phyloP scores from a whole-genome alignment of 1,140 invertebrate genomes.

The Brachionus rotundiformis region DNA sequence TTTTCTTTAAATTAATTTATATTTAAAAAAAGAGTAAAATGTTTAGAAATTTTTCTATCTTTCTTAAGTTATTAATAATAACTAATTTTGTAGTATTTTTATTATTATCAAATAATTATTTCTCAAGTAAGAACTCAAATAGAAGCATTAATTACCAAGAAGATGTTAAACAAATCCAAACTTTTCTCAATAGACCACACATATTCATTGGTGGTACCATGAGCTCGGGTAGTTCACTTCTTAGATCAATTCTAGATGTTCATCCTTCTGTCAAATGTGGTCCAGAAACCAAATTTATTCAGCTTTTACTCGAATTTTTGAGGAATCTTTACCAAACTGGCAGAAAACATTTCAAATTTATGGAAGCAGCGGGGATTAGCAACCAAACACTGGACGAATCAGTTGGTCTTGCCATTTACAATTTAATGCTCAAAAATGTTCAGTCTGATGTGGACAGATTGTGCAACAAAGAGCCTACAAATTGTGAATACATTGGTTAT shows the following conservation, averaged over 20 bases:
- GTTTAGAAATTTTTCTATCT: too few species aligned
- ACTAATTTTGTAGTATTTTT: too few species aligned
- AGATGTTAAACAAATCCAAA: not conserved
- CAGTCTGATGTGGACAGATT: not conserved
- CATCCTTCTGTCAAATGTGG: constrained; percentile 96
- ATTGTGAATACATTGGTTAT: not conserved
- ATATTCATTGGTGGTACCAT: constrained; percentile 91
- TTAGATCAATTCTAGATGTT: constrained; percentile 95
- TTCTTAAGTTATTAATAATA: too few species aligned
- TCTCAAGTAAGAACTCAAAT: not conserved
- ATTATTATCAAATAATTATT: not conserved
- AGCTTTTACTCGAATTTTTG: constrained; percentile 71
- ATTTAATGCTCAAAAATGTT: not conserved
- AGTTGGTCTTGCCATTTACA: constrained; percentile 70
- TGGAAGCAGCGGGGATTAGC: constrained; percentile 65
- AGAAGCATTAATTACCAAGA: not conserved
- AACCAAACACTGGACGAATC: not conserved
- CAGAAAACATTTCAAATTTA: constrained; percentile 86
- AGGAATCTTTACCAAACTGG: constrained; percentile 74
- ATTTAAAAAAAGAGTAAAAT: too few species aligned
- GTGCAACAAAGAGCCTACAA: constrained; percentile 1
- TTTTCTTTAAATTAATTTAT: too few species aligned
- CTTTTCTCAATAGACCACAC: not conserved
- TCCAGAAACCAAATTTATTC: constrained; percentile 85
- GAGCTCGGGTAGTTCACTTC: constrained; percentile 90